phyloP scores from a whole-genome alignment of 2,113 vertebrate species.

The Globicephala melas region DNA sequence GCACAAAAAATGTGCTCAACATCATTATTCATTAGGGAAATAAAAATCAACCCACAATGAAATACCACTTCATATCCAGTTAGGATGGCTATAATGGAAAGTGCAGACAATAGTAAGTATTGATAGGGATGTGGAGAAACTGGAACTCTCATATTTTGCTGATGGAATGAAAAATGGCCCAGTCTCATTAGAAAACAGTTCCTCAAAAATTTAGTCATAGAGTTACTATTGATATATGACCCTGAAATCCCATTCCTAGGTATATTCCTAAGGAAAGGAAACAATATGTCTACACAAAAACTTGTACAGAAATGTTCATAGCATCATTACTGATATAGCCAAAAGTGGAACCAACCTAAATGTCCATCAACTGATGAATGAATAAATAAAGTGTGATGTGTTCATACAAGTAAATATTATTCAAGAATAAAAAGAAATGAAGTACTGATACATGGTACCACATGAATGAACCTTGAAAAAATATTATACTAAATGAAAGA shows the following conservation, averaged over 20 bases:
- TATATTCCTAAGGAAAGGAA: background rate
- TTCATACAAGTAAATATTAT: background rate
- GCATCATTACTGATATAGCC: background rate
- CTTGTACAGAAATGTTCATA: background rate
- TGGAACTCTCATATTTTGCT: background rate
- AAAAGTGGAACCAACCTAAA: background rate
- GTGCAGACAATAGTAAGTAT: background rate
- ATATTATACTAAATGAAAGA: background rate
- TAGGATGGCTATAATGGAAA: background rate
- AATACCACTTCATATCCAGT: background rate
- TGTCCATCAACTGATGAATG: background rate
- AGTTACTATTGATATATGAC: background rate
- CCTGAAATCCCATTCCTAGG: background rate
- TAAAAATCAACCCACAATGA: background rate
- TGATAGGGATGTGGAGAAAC: background rate
- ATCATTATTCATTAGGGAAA: constrained; percentile 1
- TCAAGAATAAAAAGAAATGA: background rate
- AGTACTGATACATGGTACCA: background rate
- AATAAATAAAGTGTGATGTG: background rate
- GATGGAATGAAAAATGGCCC: background rate
- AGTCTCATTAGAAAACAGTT: background rate
- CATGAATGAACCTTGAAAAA: background rate
- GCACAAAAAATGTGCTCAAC: background rate
- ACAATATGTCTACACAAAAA: constrained; percentile 1
- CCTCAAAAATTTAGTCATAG: background rate